Percentiles rank a stretch among this genome's conserved stretches.
Evolutionary conservation across 2,797 vertebrate species (phyloP).

Genomic region (Psittacula echo): DNA sequence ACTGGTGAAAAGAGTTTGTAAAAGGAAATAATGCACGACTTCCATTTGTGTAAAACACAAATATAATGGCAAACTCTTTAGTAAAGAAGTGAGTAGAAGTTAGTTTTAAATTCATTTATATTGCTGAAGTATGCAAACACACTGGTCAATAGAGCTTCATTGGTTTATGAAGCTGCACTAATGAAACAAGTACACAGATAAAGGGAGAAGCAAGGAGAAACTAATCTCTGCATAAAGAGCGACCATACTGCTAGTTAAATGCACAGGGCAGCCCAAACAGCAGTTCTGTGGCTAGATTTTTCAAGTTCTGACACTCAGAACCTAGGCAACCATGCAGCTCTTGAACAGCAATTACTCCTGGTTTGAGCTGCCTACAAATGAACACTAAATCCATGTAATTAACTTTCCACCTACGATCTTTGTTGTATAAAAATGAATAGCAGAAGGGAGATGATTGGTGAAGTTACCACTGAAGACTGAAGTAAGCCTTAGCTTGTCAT

Average conservation of each 20-base stretch:
- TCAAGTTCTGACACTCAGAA: background rate
- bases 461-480: background rate
- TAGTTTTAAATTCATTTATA: background rate
- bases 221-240: background rate
- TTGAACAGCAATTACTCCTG: background rate
- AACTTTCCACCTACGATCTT: background rate
- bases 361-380: background rate
- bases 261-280: background rate
- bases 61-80: background rate
- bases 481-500: background rate
- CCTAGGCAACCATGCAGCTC: background rate
- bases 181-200: background rate
- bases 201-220: background rate
- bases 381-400: background rate
- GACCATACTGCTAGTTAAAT: background rate
- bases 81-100: background rate
- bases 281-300: background rate
- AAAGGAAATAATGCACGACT: background rate
- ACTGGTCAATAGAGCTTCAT: background rate
- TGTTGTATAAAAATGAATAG: background rate
- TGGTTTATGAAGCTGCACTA: conserved; percentile 7
- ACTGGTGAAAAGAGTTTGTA: background rate
- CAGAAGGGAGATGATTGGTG: background rate
- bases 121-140: background rate
- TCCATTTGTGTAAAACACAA: background rate